Evolutionary conservation across 2,888 invertebrate genomes (phyloP), one percentile per base, ranked within the genome.

Genomic region (Alloplasta piceator): DNA sequence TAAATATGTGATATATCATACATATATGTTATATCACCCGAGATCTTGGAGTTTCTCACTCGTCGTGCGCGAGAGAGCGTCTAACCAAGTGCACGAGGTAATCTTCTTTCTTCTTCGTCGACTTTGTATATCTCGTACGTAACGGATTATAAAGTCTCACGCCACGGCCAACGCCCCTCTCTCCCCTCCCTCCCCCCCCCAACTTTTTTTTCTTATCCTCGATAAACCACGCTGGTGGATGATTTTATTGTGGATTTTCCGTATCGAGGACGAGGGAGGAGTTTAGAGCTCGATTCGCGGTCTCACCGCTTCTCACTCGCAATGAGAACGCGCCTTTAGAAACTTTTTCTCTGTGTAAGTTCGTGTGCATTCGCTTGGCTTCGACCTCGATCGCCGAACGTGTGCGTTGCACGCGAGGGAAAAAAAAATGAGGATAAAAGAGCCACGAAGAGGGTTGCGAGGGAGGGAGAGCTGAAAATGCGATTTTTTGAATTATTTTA

Each of bases 351-450:
- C 1, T 10, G 56, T 12, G 50, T 5, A 12, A 41, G 46, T 41
- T 36, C 14, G 43, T 52, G 73, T 77, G 80, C 80, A 77, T 64
- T 81, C 73, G 26, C 73, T 77, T 81, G 80, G 80, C 77, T 81
- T 81, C 80, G 77, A 81, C 77, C 80, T 81, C 80, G 80, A 77
- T 81, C 77, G 56, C 55, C 38, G 70, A 71, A 77, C 36, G 12
- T 38, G 39, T 66, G 66, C 9, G 56, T 56, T 52, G 46, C 41
- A 68, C 43, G 6, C 12, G 58, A 39, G 43, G 9, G 66, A 26
- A n/a, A 63, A 14, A 26, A 70, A 36, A 48, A 48, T 36, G 48
- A 48, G 36, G 46, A 46, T 14, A 71, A 58, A 71, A 76, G 63
- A 70, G 60, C 6, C 16, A 43, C 16, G 3, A 39, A 16, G 55